Evolutionary conservation across 1,140 invertebrate genomes (phyloP), one percentile per base, ranked within the genome.

Genomic region (Drosophila pruinosa): DNA sequence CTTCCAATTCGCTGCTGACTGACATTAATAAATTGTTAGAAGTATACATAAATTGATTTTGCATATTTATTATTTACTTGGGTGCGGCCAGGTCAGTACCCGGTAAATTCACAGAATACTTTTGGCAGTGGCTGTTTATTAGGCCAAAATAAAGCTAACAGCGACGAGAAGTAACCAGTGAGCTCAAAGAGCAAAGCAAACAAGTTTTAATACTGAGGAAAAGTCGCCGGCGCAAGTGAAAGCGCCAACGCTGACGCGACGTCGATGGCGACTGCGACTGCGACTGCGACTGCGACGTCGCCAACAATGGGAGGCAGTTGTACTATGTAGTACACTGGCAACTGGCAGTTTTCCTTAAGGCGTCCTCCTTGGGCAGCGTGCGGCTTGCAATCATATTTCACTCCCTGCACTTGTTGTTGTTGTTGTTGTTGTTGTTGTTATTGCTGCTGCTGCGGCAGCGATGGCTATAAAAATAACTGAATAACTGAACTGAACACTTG

Each of bases 321-420:
- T n/a, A n/a, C n/a, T n/a, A n/a, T n/a, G n/a, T n/a, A n/a, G n/a
- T n/a, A n/a, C n/a, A 47, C 19, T 50, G 43, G 10, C 59, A 47
- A 48, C 34, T 59, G 24, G 59, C 28, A 53, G 69, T 72, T 72
- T 72, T 72, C 69, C 69, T 72, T 72, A 67, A 72, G 69, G 69
- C 53, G 26, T 72, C 69, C 53, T 59, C 45, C 34, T 36, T 34
- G 12, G 54, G 41, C 62, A 12, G 45, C 31, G 28, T 47, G 45
- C 54, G 54, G 48, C 72, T 72, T 65, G 81, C 77, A 86, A 88
- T 85, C 81, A 85, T 85, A 85, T 85, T 85, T 85, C 82, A 88
- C 82, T 85, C 57, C 47, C 57, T 81, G 82, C 81, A 85, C 80
- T 85, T 85, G 79, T 79, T 39, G 61, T 38, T 41, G 57, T 61